Percentiles rank a stretch among this genome's conserved stretches.
Conservation (phyloP, 1,140 invertebrate genomes). For the Palaemon carinicauda region DNA sequence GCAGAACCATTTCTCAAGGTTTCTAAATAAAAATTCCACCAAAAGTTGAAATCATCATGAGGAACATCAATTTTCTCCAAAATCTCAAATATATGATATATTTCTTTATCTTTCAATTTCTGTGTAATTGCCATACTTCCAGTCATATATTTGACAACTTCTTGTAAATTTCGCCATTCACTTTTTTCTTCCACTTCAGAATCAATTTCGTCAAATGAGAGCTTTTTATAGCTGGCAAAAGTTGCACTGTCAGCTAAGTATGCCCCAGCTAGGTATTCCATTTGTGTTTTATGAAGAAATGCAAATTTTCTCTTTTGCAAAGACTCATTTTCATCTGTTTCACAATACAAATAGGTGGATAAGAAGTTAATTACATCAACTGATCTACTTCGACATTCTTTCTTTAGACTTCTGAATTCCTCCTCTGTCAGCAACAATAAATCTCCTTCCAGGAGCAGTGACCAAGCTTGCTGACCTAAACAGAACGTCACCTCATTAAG, state of each 20-base stretch:
- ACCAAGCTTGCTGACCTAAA: slow-evolving; percentile 5
- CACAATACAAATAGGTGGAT: background rate
- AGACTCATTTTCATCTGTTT: background rate
- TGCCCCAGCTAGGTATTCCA: slow-evolving; percentile 30
- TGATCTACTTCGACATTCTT: background rate
- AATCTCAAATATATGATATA: background rate
- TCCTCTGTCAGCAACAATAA: background rate
- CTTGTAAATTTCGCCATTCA: background rate
- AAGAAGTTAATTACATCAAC: background rate
- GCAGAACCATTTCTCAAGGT: background rate
- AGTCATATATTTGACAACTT: slow-evolving; percentile 6
- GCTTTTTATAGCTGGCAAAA: background rate
- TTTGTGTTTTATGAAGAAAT: slow-evolving; percentile 38
- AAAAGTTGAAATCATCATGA: background rate
- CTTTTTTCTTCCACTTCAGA: background rate
- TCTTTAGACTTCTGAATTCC: background rate
- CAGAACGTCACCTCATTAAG: background rate
- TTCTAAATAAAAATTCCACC: slow-evolving; percentile 17
- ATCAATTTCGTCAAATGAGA: background rate
- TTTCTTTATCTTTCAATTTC: background rate
- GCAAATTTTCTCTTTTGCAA: background rate
- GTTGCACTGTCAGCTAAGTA: background rate
- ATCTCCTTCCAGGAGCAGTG: background rate
- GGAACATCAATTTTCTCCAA: background rate
- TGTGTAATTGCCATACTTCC: background rate